phyloP scores from a whole-genome alignment of 2,888 invertebrate genomes.

The Drosophila percnosoma region DNA sequence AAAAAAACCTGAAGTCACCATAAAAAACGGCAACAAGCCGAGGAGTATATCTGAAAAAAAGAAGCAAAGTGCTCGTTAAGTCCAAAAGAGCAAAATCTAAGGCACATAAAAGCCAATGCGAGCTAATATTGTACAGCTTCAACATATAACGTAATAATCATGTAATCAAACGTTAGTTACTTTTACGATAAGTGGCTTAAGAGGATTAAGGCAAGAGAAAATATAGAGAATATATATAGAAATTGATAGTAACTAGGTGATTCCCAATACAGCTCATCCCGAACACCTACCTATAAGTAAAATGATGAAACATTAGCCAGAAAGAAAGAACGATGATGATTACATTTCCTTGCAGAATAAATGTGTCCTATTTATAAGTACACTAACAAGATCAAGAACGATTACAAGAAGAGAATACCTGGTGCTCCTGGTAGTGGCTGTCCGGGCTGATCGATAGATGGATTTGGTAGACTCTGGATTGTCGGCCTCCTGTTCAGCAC shows the following conservation, averaged over 20 bases:
- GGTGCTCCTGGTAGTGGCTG: neutral
- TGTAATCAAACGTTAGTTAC: conserved; percentile 10
- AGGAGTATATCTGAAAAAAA: conserved; percentile 15
- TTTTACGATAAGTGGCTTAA: conserved; percentile 6
- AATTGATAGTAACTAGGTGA: neutral
- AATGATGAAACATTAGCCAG: neutral
- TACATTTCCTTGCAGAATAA: neutral
- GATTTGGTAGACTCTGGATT: neutral
- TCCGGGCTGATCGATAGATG: neutral
- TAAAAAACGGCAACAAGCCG: conserved; percentile 46
- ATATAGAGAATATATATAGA: neutral
- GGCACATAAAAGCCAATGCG: conserved; percentile 32
- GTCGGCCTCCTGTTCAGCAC: neutral
- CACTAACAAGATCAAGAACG: neutral
- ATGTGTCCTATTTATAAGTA: neutral
- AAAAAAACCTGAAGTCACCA: conserved; percentile 52
- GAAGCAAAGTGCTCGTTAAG: conserved; percentile 20
- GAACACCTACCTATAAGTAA: neutral
- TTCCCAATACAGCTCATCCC: neutral
- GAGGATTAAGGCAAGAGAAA: neutral
- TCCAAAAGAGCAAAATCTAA: conserved; percentile 19
- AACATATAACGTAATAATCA: conserved; percentile 13
- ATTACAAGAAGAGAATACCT: neutral
- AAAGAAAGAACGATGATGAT: neutral
- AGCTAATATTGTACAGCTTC: conserved; percentile 19